These are phyloP conservation scores for Myotis myotis DNA, from an alignment of 2,797 vertebrate species.

Conservation along the genomic window DNA sequence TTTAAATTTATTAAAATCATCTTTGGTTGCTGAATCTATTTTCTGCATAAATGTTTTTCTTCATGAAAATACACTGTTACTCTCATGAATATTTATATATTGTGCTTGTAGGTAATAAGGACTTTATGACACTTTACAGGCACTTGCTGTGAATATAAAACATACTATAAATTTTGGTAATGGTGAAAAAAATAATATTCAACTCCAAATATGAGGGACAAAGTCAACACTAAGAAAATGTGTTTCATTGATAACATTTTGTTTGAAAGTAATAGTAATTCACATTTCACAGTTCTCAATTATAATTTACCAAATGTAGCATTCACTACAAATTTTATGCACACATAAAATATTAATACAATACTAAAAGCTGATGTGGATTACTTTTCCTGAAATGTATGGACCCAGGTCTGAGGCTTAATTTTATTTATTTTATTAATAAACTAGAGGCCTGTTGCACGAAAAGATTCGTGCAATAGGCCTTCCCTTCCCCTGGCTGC, in stretches of 20 bases:
- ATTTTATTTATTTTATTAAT: slow-evolving; percentile 29
- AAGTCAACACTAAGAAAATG: slow-evolving; percentile 43
- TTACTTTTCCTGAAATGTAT: slow-evolving; percentile 44
- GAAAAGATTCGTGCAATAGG: too few species aligned
- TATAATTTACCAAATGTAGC: neutral
- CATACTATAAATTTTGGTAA: slow-evolving; percentile 24
- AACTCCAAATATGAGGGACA: neutral
- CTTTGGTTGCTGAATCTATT: slow-evolving; percentile 41
- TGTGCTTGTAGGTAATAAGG: neutral
- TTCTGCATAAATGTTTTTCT: slow-evolving; percentile 30
- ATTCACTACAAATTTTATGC: neutral
- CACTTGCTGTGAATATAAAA: slow-evolving; percentile 35
- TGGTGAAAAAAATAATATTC: slow-evolving; percentile 7
- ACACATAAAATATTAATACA: slow-evolving; percentile 23
- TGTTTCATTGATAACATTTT: neutral
- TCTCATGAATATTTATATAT: slow-evolving; percentile 51
- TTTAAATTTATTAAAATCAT: slow-evolving; percentile 44
- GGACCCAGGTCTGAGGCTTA: neutral
- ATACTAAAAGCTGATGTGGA: neutral
- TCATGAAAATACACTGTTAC: slow-evolving; percentile 18
- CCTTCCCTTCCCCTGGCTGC: too few species aligned
- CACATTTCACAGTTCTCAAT: slow-evolving; percentile 41
- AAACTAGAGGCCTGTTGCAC: too few species aligned
- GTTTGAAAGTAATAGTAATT: slow-evolving; percentile 23
- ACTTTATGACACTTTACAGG: slow-evolving; percentile 13